Evolutionary conservation across 2,888 invertebrate species (phyloP).

Genomic region (Venusia cambrica): DNA sequence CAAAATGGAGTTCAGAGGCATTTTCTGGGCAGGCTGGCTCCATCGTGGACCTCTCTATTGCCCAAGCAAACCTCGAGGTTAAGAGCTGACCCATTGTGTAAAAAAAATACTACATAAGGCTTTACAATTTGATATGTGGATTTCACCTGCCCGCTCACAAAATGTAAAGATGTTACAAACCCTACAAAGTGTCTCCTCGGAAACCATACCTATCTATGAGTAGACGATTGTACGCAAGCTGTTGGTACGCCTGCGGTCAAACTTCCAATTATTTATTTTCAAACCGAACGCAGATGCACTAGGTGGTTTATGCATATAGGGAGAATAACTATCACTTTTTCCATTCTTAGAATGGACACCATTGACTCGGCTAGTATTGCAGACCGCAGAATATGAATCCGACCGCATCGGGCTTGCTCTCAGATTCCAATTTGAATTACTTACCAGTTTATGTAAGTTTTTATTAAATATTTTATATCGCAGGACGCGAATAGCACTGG

Average conservation of each 20-base stretch:
- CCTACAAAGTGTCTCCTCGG: background rate
- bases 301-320: conserved; percentile 23
- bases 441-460: conserved; percentile 76
- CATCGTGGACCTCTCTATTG: too few species aligned
- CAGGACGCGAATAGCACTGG: conserved; percentile 63
- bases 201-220: background rate
- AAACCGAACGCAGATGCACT: conserved; percentile 20
- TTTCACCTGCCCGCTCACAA: conserved; percentile 12
- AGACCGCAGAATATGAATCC: conserved; percentile 63
- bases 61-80: too few species aligned
- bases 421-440: conserved; percentile 75
- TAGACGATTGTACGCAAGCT: conserved; percentile 9
- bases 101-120: too few species aligned
- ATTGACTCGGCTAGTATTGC: conserved; percentile 48
- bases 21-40: too few species aligned
- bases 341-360: conserved; percentile 42
- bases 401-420: conserved; percentile 57
- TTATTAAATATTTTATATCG: conserved; percentile 78
- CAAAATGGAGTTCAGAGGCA: too few species aligned
- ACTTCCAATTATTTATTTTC: conserved; percentile 31
- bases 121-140: too few species aligned
- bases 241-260: conserved; percentile 19
- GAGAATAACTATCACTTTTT: conserved; percentile 39
- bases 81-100: too few species aligned
- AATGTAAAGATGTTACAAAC: conserved; percentile 6